Base-by-base conservation (phyloP, 2,113 vertebrate species). In the Dolichotis patagonum region DNA sequence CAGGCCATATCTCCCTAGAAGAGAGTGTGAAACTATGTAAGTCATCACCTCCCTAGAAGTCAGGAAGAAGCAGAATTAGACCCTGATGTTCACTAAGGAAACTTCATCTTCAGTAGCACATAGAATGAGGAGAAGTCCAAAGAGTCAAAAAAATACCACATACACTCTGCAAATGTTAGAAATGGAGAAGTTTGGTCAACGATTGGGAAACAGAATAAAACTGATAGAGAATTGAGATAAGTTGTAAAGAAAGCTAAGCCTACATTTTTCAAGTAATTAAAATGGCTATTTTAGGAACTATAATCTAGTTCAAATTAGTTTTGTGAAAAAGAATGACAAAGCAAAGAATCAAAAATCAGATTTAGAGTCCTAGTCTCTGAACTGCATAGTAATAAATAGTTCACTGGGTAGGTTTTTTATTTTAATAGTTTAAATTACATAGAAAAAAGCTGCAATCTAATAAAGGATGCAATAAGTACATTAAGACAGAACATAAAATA, bases 291-390 rank as follows among this genome's bases (percentile, higher is more conserved):
- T 63, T 91, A 81, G 86, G 22, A 88, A 85, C n/a, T 94, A 60
- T 4, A 80, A 20, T 77, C 10, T 88, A 43, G 56, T 26, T 88
- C 49, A 90, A 13, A 1, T 69, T n/a, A 85, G 90, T 65, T 67
- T 85, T 28, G 24, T 67, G 14, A 92, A 96, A 65, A 19, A 89
- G 63, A 93, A 85, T 88, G 56, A 83, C 49, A 94, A 86, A 94
- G 80, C 13, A 71, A 75, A 85, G 49, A 85, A 16, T 87, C 67
- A 84, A 11, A 32, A 71, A 88, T 88, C 49, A 96, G 90, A 93
- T 88, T 94, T 17, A 94, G 41, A 94, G 41, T 24, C 0, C 17
- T 49, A 81, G 35, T 71, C 0, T 83, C 17, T 91, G 26, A 91
- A 85, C 82, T 84, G 91, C 43, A 19, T 58, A 82, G 28, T 58